phyloP scores from a whole-genome alignment of 2,888 invertebrate genomes.

The Palloptera scutellata region DNA sequence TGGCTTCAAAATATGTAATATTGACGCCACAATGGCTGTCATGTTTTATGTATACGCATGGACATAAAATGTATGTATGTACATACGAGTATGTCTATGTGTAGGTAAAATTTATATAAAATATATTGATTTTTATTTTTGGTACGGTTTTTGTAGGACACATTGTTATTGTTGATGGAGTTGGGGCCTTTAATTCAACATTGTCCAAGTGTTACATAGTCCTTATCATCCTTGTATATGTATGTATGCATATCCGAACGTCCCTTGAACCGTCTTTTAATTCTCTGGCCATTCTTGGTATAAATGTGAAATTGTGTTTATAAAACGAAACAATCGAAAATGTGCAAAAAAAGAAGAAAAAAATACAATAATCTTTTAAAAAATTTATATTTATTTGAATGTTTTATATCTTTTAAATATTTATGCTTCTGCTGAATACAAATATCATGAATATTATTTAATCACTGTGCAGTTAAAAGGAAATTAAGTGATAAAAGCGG shows the following conservation, averaged over 20 bases:
- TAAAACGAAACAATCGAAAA: conserved; percentile 15
- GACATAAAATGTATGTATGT: background rate
- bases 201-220: too few species aligned
- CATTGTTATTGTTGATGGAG: background rate
- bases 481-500: conserved; percentile 13
- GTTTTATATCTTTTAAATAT: too few species aligned
- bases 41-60: background rate
- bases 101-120: background rate
- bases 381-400: too few species aligned
- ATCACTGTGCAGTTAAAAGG: background rate
- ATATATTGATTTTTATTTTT: conserved; percentile 16
- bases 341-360: background rate
- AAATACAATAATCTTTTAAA: background rate
- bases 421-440: background rate
- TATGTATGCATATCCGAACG: too few species aligned
- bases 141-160: background rate
- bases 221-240: too few species aligned
- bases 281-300: background rate
- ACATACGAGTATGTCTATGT: background rate
- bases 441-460: too few species aligned
- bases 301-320: conserved; percentile 1
- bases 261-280: too few species aligned
- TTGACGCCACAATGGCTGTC: conserved; percentile 16
- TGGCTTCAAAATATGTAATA: conserved; percentile 7
- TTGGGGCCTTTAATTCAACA: too few species aligned